Evolutionary conservation across 2,797 vertebrate species (phyloP).

Genomic region (Leptodactylus fallax): DNA sequence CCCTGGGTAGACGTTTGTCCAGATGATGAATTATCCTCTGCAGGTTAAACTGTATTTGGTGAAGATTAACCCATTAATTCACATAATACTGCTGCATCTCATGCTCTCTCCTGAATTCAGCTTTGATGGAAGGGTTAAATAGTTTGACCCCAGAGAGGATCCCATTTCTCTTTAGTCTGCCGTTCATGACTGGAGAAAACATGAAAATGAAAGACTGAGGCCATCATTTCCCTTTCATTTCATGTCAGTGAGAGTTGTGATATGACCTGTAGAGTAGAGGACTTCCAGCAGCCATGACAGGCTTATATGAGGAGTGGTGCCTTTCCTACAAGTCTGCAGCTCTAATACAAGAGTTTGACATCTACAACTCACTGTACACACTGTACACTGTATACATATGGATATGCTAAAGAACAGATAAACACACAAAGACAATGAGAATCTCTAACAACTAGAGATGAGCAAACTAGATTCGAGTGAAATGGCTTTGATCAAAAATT

Average conservation of each 20-base stretch:
- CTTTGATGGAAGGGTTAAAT: background rate
- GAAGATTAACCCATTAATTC: background rate
- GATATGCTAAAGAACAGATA: too few relatives aligned
- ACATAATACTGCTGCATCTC: background rate
- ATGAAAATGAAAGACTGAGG: conserved; percentile 1
- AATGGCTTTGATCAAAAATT: too few relatives aligned
- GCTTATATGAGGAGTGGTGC: conserved; percentile 2
- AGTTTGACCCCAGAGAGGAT: background rate
- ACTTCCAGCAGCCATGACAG: conserved; percentile 25
- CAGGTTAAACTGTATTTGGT: background rate
- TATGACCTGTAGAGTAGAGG: conserved; percentile 27
- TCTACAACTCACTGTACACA: too few relatives aligned
- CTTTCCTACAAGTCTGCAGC: background rate
- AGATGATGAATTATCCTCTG: background rate
- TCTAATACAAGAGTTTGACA: too few relatives aligned
- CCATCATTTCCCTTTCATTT: conserved; percentile 10
- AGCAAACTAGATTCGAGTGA: too few relatives aligned
- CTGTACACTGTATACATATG: too few relatives aligned
- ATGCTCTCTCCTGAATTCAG: background rate
- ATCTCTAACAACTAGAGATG: too few relatives aligned
- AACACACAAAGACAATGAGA: too few relatives aligned
- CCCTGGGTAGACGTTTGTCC: background rate
- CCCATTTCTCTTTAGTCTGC: conserved; percentile 12
- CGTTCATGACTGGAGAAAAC: conserved; percentile 4
- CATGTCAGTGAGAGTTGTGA: conserved; percentile 26